Evolutionary conservation across 2,888 invertebrate genomes (phyloP).

Genomic region (Eumerus sabulonum): DNA sequence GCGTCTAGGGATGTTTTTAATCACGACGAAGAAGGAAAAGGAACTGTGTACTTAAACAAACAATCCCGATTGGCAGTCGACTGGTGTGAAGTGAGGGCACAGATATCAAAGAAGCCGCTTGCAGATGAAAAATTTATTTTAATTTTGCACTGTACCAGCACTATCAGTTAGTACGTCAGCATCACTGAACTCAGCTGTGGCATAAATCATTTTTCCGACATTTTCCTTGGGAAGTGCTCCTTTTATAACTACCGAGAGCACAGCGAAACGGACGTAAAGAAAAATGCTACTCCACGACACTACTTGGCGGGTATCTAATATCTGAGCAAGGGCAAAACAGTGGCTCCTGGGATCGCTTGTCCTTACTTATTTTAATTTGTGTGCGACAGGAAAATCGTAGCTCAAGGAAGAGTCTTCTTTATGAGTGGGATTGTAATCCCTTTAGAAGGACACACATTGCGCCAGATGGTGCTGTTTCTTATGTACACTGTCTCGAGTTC

Average conservation of each 20-base stretch:
- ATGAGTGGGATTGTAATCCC: constrained; percentile 47
- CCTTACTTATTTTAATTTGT: constrained; percentile 30
- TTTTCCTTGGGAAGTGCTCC: constrained; percentile 58
- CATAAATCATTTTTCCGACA: constrained; percentile 65
- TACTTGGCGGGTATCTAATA: neutral
- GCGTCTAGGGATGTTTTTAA: constrained; percentile 41
- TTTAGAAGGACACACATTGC: constrained; percentile 32
- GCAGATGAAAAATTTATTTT: constrained; percentile 67
- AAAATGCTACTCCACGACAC: too few relatives aligned
- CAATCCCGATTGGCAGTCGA: constrained; percentile 33
- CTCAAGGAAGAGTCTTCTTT: constrained; percentile 36
- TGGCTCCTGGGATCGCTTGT: too few relatives aligned
- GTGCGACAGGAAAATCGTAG: constrained; percentile 20
- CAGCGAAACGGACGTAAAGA: constrained; percentile 19
- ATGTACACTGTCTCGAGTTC: neutral
- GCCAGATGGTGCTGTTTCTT: constrained; percentile 17
- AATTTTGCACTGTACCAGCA: constrained; percentile 52
- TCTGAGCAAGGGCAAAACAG: constrained; percentile 33
- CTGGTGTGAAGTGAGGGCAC: constrained; percentile 21
- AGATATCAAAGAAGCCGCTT: constrained; percentile 59
- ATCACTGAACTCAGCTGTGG: constrained; percentile 58
- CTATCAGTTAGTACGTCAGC: too few relatives aligned
- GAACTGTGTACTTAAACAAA: constrained; percentile 40
- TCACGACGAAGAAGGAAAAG: constrained; percentile 25
- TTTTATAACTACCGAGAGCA: constrained; percentile 24